phyloP scores from a whole-genome alignment of 2,113 vertebrate species.

The Toxotes chatareus region DNA sequence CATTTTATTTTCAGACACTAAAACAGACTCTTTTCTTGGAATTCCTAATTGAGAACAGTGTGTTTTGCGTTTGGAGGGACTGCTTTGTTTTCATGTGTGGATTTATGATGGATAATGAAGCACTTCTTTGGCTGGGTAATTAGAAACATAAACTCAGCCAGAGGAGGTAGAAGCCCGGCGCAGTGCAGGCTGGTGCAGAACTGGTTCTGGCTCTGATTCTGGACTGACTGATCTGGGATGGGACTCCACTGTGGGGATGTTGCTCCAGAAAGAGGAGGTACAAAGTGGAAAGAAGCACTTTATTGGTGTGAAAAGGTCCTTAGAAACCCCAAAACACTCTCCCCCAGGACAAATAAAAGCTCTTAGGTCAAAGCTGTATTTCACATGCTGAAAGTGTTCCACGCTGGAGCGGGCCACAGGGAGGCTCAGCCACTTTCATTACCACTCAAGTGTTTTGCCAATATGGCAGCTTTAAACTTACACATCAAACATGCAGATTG shows the following conservation, averaged over 20 bases:
- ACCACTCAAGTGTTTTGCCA: constrained; percentile 52
- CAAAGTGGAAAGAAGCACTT: constrained; percentile 64
- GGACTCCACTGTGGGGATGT: constrained; percentile 34
- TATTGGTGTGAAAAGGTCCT: constrained; percentile 75
- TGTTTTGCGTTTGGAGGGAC: constrained; percentile 44
- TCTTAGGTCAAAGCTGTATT: constrained; percentile 68
- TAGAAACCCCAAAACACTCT: constrained; percentile 61
- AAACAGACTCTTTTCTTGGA: constrained; percentile 53
- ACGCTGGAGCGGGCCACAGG: constrained; percentile 39
- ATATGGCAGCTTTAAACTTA: constrained; percentile 53
- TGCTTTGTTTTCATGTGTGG: constrained; percentile 49
- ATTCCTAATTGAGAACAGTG: constrained; percentile 32
- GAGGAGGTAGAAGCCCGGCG: constrained; percentile 22
- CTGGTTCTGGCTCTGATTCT: constrained; percentile 29
- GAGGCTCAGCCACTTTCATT: constrained; percentile 58
- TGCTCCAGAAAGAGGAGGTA: constrained; percentile 45
- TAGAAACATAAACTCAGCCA: constrained; percentile 58
- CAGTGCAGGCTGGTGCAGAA: constrained; percentile 22
- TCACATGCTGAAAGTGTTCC: constrained; percentile 68
- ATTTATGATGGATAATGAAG: constrained; percentile 56
- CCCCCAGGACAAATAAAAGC: constrained; percentile 69
- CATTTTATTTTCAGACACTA: constrained; percentile 31
- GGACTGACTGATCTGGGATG: constrained; percentile 31
- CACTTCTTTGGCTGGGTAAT: constrained; percentile 58
- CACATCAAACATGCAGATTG: constrained; percentile 58